These are phyloP conservation scores for Porites cylindrica DNA, from an alignment of 92 coral and sea anemone genomes.

Conservation along the genomic window DNA sequence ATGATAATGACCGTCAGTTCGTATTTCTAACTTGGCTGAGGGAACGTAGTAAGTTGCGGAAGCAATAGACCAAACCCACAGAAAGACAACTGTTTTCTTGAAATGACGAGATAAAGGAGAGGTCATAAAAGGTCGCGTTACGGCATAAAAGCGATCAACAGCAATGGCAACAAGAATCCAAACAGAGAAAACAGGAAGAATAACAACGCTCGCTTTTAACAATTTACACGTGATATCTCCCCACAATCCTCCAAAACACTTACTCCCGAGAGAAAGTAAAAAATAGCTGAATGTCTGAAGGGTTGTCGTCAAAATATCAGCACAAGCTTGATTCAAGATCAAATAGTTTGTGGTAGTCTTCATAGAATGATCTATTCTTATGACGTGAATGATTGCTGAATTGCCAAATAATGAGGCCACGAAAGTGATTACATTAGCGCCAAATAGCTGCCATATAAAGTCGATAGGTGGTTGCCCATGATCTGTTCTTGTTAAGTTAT, in stretches of 20 bases:
- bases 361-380: neutral
- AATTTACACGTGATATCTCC: constrained; percentile 3
- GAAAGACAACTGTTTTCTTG: neutral
- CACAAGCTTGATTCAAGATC: constrained; percentile 31
- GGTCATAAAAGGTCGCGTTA: neutral
- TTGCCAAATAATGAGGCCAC: constrained; percentile 20
- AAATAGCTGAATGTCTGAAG: neutral
- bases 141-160: constrained; percentile 26
- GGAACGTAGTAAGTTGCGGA: neutral
- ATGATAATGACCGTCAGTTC: too few relatives aligned
- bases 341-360: constrained; percentile 5
- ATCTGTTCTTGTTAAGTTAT: neutral
- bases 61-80: constrained; percentile 2
- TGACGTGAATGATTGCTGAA: constrained; percentile 13
- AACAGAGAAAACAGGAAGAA: neutral
- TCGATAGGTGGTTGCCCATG: neutral
- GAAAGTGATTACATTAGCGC: neutral
- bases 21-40: too few relatives aligned
- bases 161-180: constrained; percentile 25
- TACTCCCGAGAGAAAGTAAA: too few relatives aligned
- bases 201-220: neutral
- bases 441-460: neutral
- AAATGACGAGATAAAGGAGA: constrained; percentile 11
- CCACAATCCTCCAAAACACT: neutral
- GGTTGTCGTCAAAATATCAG: neutral